Percentiles rank a stretch among this genome's conserved stretches.
These are phyloP conservation scores for Andrena camellia DNA, from an alignment of 2,888 invertebrate genomes.

Conservation along the genomic window DNA sequence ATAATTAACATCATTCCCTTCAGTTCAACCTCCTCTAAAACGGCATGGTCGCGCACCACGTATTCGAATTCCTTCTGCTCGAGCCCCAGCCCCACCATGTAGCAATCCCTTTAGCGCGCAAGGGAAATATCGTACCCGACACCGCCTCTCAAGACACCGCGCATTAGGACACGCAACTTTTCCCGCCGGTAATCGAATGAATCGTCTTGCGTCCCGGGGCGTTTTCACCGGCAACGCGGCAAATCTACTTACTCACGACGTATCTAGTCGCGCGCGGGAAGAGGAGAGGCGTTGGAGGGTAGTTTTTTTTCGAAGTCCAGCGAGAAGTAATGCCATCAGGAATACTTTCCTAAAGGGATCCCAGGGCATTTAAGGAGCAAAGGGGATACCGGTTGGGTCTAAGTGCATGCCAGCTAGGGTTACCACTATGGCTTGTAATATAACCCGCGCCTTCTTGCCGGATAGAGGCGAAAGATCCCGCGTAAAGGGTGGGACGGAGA, in stretches of 20 bases:
- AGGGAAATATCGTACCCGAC: constrained; percentile 58
- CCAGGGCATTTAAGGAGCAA: constrained; percentile 64
- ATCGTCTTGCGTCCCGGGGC: constrained; percentile 29
- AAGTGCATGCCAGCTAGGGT: constrained; percentile 80
- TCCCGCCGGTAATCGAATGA: constrained; percentile 65
- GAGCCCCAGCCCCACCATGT: background rate
- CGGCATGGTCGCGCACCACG: background rate
- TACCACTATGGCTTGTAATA: constrained; percentile 82
- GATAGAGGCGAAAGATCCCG: constrained; percentile 35
- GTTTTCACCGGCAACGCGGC: constrained; percentile 48
- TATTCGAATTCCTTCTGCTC: background rate
- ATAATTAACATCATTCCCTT: background rate
- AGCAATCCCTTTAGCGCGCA: constrained; percentile 57
- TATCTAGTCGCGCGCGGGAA: background rate
- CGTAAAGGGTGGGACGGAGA: constrained; percentile 25
- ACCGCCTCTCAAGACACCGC: constrained; percentile 42
- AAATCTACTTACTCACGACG: constrained; percentile 64
- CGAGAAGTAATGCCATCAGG: constrained; percentile 74
- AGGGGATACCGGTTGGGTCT: constrained; percentile 65
- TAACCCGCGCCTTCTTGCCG: constrained; percentile 72
- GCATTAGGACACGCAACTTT: constrained; percentile 59
- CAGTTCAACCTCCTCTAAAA: background rate
- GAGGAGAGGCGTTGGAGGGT: background rate
- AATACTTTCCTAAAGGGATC: constrained; percentile 75
- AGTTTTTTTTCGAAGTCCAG: constrained; percentile 48